Evolutionary conservation across 2,113 vertebrate genomes (phyloP), one percentile per base, ranked within the genome.

Genomic region (Potamarius usumacintae): DNA sequence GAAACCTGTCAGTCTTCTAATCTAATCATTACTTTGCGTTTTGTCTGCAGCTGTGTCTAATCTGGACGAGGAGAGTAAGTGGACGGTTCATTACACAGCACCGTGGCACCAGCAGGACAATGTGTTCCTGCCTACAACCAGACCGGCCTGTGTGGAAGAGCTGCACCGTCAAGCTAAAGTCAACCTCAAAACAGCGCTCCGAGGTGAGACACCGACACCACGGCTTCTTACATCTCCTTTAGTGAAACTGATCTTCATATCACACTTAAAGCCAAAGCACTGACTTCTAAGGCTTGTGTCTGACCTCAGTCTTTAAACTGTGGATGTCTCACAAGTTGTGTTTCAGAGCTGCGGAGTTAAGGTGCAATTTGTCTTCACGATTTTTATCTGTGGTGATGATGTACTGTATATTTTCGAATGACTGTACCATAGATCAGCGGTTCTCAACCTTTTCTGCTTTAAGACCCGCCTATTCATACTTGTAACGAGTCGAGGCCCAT

Each of bases 91-190:
- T 91, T 99, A 99, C 92, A 97, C 95, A 0, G 98, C 98, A 7
- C 97, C 97, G 0, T 98, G 98, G 97, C 98, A 99, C 90, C 98
- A 99, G 94, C 98, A 99, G 93, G 98, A 99, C 91, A 99, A 99
- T 58, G 98, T 99, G 58, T 99, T 99, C 92, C 92, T 98, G 63
- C 98, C 98, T 0, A 92, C 95, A 82, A 96, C 94, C 27, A 96
- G 98, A 91, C 97, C 98, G 0, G 93, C 97, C 34, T 99, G 98
- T 2, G 97, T 99, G 85, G 98, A 99, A 74, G 97, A 99, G 92
- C 94, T 99, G 89, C 98, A 99, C 92, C 97, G 95, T 7, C 97
- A 99, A 92, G 98, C 98, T 92, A 99, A 99, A 92, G 94, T 99
- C 93, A 99, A 99, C 96, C 97, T 99, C 89, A 99, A 99, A 93